A percentile compares a stretch with the other conserved stretches of the same genome.
Conservation (phyloP, 1,140 invertebrate species). For the Oncopeltus fasciatus region DNA sequence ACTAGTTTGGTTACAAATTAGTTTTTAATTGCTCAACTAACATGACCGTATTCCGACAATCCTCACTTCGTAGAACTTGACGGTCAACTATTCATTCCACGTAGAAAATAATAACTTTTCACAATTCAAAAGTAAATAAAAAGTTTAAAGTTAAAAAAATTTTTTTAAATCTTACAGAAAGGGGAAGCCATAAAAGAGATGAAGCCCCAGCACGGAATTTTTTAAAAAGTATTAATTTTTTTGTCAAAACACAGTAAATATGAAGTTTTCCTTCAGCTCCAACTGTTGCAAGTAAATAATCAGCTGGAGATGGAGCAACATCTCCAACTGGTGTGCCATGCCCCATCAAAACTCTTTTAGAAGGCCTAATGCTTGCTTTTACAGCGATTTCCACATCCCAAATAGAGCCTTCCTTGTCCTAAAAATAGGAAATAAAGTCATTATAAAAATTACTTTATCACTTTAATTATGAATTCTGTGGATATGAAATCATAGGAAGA, state of each 20-base stretch:
- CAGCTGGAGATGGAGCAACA: slow-evolving; percentile 47
- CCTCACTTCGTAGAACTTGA: too few species aligned
- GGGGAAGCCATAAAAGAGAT: slow-evolving; percentile 55
- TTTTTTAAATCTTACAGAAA: slow-evolving; percentile 36
- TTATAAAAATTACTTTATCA: not conserved
- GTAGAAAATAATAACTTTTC: too few species aligned
- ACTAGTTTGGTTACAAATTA: too few species aligned
- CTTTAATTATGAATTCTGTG: slow-evolving; percentile 19
- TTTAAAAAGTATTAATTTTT: slow-evolving; percentile 40
- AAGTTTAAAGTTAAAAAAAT: slow-evolving; percentile 31
- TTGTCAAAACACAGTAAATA: slow-evolving; percentile 50
- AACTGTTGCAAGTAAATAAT: slow-evolving; percentile 49
- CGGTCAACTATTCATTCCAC: too few species aligned
- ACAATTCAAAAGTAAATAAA: too few species aligned
- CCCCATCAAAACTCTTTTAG: slow-evolving; percentile 49
- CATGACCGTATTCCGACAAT: too few species aligned
- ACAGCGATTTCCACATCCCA: slow-evolving; percentile 64
- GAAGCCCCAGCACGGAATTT: slow-evolving; percentile 42
- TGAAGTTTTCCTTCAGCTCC: slow-evolving; percentile 52
- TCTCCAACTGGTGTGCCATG: slow-evolving; percentile 58
- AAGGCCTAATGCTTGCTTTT: slow-evolving; percentile 35
- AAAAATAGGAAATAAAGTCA: not conserved
- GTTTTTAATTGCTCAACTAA: too few species aligned
- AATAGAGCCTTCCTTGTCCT: slow-evolving; percentile 70
- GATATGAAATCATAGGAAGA: slow-evolving; percentile 59